Base-by-base conservation (phyloP, 1,140 invertebrate genomes). In the Olivierus martensii region DNA sequence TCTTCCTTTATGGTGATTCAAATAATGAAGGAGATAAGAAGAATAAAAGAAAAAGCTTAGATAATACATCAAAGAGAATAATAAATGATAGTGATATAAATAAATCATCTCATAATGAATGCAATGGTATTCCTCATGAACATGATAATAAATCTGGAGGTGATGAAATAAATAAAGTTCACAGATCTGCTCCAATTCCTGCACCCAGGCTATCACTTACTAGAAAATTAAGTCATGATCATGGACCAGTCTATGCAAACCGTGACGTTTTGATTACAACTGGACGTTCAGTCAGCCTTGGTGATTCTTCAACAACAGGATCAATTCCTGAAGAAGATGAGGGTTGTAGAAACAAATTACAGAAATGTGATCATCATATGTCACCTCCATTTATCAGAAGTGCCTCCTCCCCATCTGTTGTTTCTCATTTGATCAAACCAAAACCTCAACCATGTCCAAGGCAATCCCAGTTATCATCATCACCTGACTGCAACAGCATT, bases 371-470 rank as follows among this genome's bases (percentile, higher is more conserved):
- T 15, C 37, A 51, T 37, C 52, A 50, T 18, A 57, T 53, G 44
- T 47, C 52, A 28, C 56, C 48, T 18, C 49, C 53, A 21, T 58
- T 58, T 37, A 55, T 55, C 35, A 22, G 57, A 55, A 58, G 57
- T 55, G 57, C 53, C 57, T 58, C 57, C 37, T 58, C 57, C 35
- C 57, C 57, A 36, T 55, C 57, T 36, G 57, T 58, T 7, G 56
- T 53, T 14, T 52, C 50, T 5, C 55, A 56, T 49, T 44, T 51
- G 28, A 28, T 28, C 0, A 56, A 48, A 39, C 17, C 42, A 10
- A 49, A 36, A 37, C 38, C 12, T 5, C 48, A 50, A n/a, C 41
- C 39, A 9, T 46, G 47, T 3, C 18, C 55, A 17, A 9, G 22
- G 22, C 43, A 46, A 12, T 38, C 51, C 21, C 56, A 49, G 5